Evolutionary conservation across 2,888 invertebrate genomes (phyloP).

Genomic region (Incurvaria masculella): DNA sequence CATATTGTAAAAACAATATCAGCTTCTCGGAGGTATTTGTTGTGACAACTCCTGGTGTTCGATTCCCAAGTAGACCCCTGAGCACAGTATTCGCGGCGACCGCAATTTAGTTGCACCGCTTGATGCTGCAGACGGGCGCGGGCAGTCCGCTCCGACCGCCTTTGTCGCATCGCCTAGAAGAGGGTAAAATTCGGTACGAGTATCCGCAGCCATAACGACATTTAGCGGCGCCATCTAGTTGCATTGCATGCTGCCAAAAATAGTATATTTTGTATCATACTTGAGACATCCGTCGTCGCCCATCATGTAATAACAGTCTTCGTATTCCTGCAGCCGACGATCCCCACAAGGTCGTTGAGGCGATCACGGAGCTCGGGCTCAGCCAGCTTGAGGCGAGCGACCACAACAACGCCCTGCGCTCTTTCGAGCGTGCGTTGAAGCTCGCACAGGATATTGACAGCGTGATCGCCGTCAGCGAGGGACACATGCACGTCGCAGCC

Average conservation of each 20-base stretch:
- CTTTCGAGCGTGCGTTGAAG: slow-evolving; percentile 44
- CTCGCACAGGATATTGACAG: slow-evolving; percentile 34
- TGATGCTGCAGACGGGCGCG: slow-evolving; percentile 38
- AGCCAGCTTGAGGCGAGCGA: slow-evolving; percentile 48
- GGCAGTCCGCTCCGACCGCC: slow-evolving; percentile 33
- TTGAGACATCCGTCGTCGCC: too few species aligned
- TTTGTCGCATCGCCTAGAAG: slow-evolving; percentile 48
- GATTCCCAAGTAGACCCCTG: slow-evolving; percentile 12
- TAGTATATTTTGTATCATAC: too few species aligned
- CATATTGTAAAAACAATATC: too few species aligned
- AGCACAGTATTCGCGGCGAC: slow-evolving; percentile 40
- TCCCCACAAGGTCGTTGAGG: slow-evolving; percentile 43
- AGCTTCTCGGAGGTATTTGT: too few species aligned
- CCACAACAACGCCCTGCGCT: slow-evolving; percentile 44
- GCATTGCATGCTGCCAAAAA: too few species aligned
- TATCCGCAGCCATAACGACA: too few species aligned
- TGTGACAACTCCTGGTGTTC: too few species aligned
- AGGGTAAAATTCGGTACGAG: slow-evolving; percentile 23
- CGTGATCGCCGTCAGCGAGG: slow-evolving; percentile 46
- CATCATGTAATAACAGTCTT: too few species aligned
- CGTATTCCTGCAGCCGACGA: slow-evolving; percentile 31
- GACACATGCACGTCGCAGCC: slow-evolving; percentile 50
- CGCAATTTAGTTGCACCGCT: slow-evolving; percentile 40
- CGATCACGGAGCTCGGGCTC: slow-evolving; percentile 51
- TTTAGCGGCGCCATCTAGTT: too few species aligned